phyloP scores from a whole-genome alignment of 2,888 invertebrate species.

The Agrochola circellaris region DNA sequence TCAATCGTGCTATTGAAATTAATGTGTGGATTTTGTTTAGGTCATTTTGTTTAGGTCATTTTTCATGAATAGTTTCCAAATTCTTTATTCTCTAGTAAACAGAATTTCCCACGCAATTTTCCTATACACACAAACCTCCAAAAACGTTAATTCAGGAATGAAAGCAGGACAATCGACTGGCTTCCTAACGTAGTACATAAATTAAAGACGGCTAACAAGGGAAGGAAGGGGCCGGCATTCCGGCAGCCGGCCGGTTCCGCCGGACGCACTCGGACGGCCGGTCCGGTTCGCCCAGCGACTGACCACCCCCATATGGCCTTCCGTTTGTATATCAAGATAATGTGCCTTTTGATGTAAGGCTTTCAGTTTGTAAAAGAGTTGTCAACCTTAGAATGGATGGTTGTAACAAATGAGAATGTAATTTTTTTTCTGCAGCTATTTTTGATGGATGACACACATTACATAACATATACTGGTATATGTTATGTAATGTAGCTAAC shows the following conservation, averaged over 20 bases:
- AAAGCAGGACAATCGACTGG: constrained; percentile 64
- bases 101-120: constrained; percentile 27
- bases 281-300: constrained; percentile 57
- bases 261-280: constrained; percentile 74
- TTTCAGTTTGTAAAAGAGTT: constrained; percentile 57
- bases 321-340: constrained; percentile 66
- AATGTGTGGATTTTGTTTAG: neutral
- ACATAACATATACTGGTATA: neutral
- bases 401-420: constrained; percentile 12
- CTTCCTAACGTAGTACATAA: constrained; percentile 62
- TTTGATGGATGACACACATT: constrained; percentile 5
- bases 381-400: constrained; percentile 52
- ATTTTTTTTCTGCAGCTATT: neutral
- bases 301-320: constrained; percentile 67
- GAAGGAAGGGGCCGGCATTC: constrained; percentile 77
- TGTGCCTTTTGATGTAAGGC: constrained; percentile 62
- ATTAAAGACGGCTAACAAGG: constrained; percentile 68
- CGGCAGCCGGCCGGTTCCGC: constrained; percentile 75
- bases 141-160: constrained; percentile 60
- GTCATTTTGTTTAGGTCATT: neutral
- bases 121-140: constrained; percentile 18
- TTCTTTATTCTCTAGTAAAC: neutral
- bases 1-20: neutral
- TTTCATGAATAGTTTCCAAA: neutral
- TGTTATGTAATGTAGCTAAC: neutral